Evolutionary conservation across 2,888 invertebrate genomes (phyloP), one percentile per base, ranked within the genome.

Genomic region (Drosophila longiperda): DNA sequence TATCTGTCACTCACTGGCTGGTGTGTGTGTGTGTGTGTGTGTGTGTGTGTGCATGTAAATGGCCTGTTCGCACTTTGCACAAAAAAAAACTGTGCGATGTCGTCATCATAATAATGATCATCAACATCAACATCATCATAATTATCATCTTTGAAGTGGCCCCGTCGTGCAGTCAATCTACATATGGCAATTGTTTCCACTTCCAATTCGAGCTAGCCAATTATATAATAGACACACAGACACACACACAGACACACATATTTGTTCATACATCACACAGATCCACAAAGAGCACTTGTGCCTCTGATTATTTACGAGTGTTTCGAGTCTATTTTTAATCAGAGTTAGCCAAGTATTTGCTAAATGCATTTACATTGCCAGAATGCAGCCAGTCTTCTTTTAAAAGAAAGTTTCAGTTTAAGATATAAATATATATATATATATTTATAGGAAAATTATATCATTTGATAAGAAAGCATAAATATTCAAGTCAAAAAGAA

Each of bases 151-250:
- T 59, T 53, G 17, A 66, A 66, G 29, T 38, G 54, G 68, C 66
- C 65, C 66, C 59, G 70, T 66, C 48, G 62, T 67, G 70, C 74
- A 62, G 59, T 68, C 75, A 75, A 81, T 80, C 75, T 75, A 78
- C 78, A 78, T 80, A 82, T 70, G 82, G 82, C 82, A 78, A 78
- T 78, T 78, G 78, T 78, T 78, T 78, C 78, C 78, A 78, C 80
- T 78, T 79, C 80, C 78, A 78, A 80, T 80, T 78, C 73, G 38
- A 80, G 80, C 50, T 68, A 48, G 62, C 67, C 80, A 78, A 78
- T 78, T 78, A 78, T 79, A 78, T 75, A 78, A 78, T 78, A 64
- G 38, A 66, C 36, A 66, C 6, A 62, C 1, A 66, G 4, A 62
- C 1, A 50, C 34, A 48, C 20, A 40, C 1, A 38, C 0, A 36